Conservation (phyloP, 2,888 invertebrate species). For the Noctua janthe region DNA sequence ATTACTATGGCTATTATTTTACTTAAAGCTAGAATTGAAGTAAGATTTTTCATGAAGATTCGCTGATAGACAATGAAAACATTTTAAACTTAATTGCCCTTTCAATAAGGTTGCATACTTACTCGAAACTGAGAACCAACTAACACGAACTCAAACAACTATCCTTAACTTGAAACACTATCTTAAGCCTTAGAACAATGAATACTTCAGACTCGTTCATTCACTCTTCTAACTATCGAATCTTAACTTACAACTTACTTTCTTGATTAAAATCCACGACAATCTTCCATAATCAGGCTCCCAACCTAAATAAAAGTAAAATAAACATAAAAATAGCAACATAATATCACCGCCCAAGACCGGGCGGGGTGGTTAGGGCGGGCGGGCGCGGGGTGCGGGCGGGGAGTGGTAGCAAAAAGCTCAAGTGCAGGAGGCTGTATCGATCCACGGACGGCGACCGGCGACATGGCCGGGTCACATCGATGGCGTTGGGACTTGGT, state of each 20-base stretch:
- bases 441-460: slow-evolving; percentile 86
- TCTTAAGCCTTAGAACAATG: neutral
- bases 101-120: neutral
- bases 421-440: slow-evolving; percentile 90
- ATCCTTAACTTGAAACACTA: neutral
- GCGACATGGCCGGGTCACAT: slow-evolving; percentile 89
- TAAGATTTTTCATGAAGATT: neutral
- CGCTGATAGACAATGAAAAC: neutral
- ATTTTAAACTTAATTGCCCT: neutral
- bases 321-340: slow-evolving; percentile 85
- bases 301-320: slow-evolving; percentile 75
- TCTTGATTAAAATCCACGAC: slow-evolving; percentile 25
- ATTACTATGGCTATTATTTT: neutral
- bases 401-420: slow-evolving; percentile 81
- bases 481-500: slow-evolving; percentile 54
- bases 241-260: neutral
- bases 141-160: neutral
- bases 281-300: slow-evolving; percentile 53
- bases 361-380: slow-evolving; percentile 67
- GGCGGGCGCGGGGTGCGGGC: slow-evolving; percentile 59
- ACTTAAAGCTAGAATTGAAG: neutral
- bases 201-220: neutral
- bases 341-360: slow-evolving; percentile 77
- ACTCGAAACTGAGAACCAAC: neutral
- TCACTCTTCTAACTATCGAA: neutral